Conservation (phyloP, 2,797 vertebrate genomes). For the Crocodylus rhombifer region DNA sequence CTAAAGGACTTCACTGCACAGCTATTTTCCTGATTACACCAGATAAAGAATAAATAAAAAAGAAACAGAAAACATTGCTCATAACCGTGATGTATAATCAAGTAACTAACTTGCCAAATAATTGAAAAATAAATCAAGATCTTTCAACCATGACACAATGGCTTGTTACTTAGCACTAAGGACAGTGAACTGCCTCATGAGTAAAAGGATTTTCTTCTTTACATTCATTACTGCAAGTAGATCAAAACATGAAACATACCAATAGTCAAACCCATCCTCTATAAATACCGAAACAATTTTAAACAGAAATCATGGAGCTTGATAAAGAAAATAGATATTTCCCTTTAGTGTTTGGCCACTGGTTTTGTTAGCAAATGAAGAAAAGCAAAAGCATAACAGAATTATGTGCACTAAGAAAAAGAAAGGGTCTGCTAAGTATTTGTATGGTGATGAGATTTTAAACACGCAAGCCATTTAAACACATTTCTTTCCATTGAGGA, state of each 20-base stretch:
- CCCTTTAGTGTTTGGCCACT: neutral
- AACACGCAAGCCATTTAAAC: neutral
- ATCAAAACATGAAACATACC: slow-evolving; percentile 47
- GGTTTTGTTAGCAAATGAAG: neutral
- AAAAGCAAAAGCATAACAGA: neutral
- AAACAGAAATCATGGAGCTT: slow-evolving; percentile 44
- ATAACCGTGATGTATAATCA: slow-evolving; percentile 39
- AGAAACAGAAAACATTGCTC: neutral
- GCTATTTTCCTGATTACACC: neutral
- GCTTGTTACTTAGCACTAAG: slow-evolving; percentile 47
- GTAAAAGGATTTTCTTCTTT: slow-evolving; percentile 45
- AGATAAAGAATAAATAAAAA: slow-evolving; percentile 11
- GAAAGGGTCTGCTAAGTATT: neutral
- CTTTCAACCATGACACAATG: slow-evolving; percentile 43
- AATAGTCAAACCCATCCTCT: neutral
- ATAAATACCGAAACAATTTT: neutral
- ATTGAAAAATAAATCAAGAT: slow-evolving; percentile 55
- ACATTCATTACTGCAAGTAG: slow-evolving; percentile 26
- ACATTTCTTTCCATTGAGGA: neutral
- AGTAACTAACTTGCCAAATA: slow-evolving; percentile 22
- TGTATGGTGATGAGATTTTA: neutral
- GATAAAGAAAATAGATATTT: neutral
- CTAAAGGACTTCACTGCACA: neutral
- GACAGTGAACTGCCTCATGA: slow-evolving; percentile 55
- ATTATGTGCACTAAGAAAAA: fast-evolving